These are phyloP conservation scores for Lanistes nyassanus DNA, from an alignment of 1,140 invertebrate genomes.

Conservation along the genomic window DNA sequence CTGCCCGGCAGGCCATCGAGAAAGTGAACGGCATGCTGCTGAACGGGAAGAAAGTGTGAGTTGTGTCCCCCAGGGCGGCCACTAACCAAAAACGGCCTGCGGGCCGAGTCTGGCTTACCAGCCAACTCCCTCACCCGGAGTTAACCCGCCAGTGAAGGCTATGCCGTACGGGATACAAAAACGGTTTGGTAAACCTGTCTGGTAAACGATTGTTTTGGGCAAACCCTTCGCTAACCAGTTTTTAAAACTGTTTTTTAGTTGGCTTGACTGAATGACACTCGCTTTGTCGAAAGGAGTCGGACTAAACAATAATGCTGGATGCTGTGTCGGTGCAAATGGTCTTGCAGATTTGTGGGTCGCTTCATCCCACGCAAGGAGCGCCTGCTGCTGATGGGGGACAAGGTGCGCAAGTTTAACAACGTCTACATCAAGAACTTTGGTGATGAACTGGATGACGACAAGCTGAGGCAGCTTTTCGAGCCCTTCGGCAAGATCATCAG, in stretches of 20 bases:
- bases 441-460: slow-evolving; percentile 93
- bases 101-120: no score
- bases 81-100: not conserved
- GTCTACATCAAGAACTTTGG: slow-evolving; percentile 99
- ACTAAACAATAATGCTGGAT: no score
- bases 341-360: slow-evolving; percentile 85
- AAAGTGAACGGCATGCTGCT: slow-evolving; percentile 96
- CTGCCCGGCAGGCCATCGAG: slow-evolving; percentile 96
- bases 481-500: slow-evolving; percentile 94
- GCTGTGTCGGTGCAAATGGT: no score
- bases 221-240: no score
- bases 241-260: no score
- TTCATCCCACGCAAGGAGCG: slow-evolving; percentile 98
- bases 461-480: slow-evolving; percentile 93
- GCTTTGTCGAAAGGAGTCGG: no score
- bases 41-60: slow-evolving; percentile 89
- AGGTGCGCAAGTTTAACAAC: slow-evolving; percentile 97
- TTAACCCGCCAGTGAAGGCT: no score
- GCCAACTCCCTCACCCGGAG: no score
- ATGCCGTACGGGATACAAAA: no score
- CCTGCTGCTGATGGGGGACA: slow-evolving; percentile 95
- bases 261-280: no score
- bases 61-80: slow-evolving; percentile 65
- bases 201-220: no score
- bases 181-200: no score